A percentile compares a stretch with the other conserved stretches of the same genome.
Conservation (phyloP, 2,888 invertebrate species). For the Polydrusus pterygomalis region DNA sequence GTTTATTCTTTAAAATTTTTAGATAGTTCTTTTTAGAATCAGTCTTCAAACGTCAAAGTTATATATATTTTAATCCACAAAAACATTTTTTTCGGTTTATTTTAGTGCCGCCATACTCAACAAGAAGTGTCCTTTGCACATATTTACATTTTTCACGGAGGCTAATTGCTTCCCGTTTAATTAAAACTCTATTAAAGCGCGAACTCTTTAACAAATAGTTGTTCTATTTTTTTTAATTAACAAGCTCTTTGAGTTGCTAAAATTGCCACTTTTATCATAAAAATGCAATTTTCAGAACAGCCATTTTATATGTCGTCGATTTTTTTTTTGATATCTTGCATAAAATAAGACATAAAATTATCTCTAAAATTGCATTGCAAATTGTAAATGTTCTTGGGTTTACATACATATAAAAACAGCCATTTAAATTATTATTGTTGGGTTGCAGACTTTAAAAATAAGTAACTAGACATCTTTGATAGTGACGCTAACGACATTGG, state of each 20-base stretch:
- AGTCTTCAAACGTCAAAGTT: too few relatives aligned
- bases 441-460: too few relatives aligned
- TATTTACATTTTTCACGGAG: conserved; percentile 45
- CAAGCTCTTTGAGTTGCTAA: neutral
- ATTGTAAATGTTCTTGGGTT: too few relatives aligned
- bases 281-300: neutral
- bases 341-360: neutral
- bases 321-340: neutral
- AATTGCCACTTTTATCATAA: conserved; percentile 2
- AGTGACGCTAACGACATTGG: too few relatives aligned
- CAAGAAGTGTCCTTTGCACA: conserved; percentile 38
- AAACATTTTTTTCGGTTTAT: too few relatives aligned
- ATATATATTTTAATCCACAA: too few relatives aligned
- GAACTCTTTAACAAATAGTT: conserved; percentile 26
- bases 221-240: conserved; percentile 1
- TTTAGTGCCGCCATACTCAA: neutral
- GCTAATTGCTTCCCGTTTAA: conserved; percentile 51
- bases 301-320: neutral
- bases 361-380: too few relatives aligned
- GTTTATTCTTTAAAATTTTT: too few relatives aligned
- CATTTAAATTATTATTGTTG: too few relatives aligned
- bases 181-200: conserved; percentile 50
- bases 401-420: too few relatives aligned
- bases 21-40: too few relatives aligned
- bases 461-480: too few relatives aligned